phyloP scores from a whole-genome alignment of 2,113 vertebrate genomes.

The Pungitius pungitius region DNA sequence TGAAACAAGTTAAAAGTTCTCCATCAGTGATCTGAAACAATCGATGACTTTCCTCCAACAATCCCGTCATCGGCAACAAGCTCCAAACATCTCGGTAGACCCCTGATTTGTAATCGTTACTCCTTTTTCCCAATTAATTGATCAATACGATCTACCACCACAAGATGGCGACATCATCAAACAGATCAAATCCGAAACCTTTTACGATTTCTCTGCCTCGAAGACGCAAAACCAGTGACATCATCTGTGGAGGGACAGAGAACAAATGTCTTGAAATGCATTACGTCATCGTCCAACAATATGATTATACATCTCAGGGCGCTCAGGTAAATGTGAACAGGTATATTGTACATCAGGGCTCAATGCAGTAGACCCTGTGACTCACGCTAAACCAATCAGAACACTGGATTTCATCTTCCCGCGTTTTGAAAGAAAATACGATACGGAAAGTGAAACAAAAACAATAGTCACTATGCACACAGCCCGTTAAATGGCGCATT shows the following conservation, averaged over 20 bases:
- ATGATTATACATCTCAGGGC: slow-evolving; percentile 75
- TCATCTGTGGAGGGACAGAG: too few relatives aligned
- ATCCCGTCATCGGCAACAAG: not conserved
- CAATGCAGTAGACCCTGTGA: too few relatives aligned
- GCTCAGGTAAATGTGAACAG: too few relatives aligned
- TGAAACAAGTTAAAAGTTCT: not conserved
- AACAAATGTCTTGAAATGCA: slow-evolving; percentile 75
- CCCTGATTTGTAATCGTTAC: slow-evolving; percentile 48
- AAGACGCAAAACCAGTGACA: too few relatives aligned
- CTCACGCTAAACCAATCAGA: too few relatives aligned
- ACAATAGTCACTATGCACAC: too few relatives aligned
- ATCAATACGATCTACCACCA: slow-evolving; percentile 19
- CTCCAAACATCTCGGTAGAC: slow-evolving; percentile 10
- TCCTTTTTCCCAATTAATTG: not conserved
- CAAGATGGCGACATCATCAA: slow-evolving; percentile 56
- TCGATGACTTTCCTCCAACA: slow-evolving; percentile 6
- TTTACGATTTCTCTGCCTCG: too few relatives aligned
- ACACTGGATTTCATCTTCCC: too few relatives aligned
- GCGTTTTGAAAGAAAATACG: too few relatives aligned
- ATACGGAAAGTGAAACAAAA: too few relatives aligned
- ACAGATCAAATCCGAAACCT: not conserved
- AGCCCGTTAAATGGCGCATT: too few relatives aligned
- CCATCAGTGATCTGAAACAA: not conserved
- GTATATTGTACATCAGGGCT: too few relatives aligned
- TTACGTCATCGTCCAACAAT: slow-evolving; percentile 77